phyloP scores from a whole-genome alignment of 2,888 invertebrate genomes.

The Synergus umbraculus region DNA sequence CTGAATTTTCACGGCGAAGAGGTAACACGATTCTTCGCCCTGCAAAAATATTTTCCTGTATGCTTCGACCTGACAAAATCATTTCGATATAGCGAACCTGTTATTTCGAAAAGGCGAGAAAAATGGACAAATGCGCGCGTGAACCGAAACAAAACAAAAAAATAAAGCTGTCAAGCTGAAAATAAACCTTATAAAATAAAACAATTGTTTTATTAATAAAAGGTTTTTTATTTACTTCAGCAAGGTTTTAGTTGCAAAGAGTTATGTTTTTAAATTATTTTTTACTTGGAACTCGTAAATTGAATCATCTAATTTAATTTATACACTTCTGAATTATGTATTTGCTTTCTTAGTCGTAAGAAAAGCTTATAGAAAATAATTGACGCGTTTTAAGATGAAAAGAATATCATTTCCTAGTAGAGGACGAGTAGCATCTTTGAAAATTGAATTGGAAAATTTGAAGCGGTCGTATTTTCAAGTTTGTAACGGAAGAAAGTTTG shows the following conservation, averaged over 20 bases:
- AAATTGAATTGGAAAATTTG: neutral
- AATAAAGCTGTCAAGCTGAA: neutral
- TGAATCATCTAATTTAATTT: too few relatives aligned
- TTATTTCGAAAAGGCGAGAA: neutral
- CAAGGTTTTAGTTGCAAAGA: too few relatives aligned
- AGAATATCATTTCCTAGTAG: neutral
- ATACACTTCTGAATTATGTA: too few relatives aligned
- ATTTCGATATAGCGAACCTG: slow-evolving; percentile 6
- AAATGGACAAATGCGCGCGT: neutral
- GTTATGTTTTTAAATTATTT: too few relatives aligned
- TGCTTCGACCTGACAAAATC: slow-evolving; percentile 6
- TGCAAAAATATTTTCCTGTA: slow-evolving; percentile 25
- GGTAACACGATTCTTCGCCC: slow-evolving; percentile 5
- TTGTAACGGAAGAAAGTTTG: neutral
- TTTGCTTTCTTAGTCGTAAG: too few relatives aligned
- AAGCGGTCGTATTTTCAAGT: slow-evolving; percentile 7
- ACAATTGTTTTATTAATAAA: too few relatives aligned
- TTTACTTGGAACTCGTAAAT: too few relatives aligned
- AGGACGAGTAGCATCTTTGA: neutral
- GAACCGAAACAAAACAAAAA: neutral
- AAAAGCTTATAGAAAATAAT: neutral
- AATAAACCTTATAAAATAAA: too few relatives aligned
- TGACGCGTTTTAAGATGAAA: neutral
- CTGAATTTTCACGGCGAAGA: slow-evolving; percentile 34
- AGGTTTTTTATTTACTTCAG: too few relatives aligned